Evolutionary conservation across 2,888 invertebrate species (phyloP).

Genomic region (Agonum fuliginosum): DNA sequence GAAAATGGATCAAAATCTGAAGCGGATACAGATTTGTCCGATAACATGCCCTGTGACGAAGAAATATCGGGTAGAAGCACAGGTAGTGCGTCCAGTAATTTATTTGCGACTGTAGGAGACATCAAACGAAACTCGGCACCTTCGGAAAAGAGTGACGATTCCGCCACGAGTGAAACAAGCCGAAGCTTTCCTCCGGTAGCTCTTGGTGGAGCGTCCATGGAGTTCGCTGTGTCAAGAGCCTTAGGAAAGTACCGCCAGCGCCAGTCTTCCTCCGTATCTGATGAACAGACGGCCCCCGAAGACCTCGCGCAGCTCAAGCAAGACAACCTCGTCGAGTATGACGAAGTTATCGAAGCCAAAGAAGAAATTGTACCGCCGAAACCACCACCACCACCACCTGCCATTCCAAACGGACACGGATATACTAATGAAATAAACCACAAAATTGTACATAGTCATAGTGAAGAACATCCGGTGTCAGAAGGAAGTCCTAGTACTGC

Average conservation of each 20-base stretch:
- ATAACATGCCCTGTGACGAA: conserved; percentile 77
- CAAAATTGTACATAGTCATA: conserved; percentile 71
- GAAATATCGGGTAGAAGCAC: conserved; percentile 77
- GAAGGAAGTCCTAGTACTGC: conserved; percentile 82
- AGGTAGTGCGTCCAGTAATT: conserved; percentile 78
- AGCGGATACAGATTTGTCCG: conserved; percentile 74
- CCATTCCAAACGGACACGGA: conserved; percentile 67
- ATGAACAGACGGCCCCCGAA: conserved; percentile 78
- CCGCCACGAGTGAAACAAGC: conserved; percentile 73
- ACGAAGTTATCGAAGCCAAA: conserved; percentile 65
- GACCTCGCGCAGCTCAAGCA: conserved; percentile 72
- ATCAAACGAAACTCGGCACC: conserved; percentile 78
- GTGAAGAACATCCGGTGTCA: conserved; percentile 75
- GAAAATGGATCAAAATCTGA: conserved; percentile 70
- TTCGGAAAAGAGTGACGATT: conserved; percentile 79
- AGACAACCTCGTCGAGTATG: conserved; percentile 60
- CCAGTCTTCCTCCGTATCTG: conserved; percentile 82
- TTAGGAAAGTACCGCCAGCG: conserved; percentile 86
- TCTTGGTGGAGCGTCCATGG: conserved; percentile 82
- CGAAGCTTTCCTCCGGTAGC: conserved; percentile 75
- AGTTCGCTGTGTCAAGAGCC: conserved; percentile 89
- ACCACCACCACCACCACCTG: conserved; percentile 7
- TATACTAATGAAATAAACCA: conserved; percentile 67
- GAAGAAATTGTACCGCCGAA: conserved; percentile 54
- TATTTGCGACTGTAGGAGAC: conserved; percentile 86